Evolutionary conservation across 2,797 vertebrate genomes (phyloP), one percentile per base, ranked within the genome.

Genomic region (Sebastes diploproa): DNA sequence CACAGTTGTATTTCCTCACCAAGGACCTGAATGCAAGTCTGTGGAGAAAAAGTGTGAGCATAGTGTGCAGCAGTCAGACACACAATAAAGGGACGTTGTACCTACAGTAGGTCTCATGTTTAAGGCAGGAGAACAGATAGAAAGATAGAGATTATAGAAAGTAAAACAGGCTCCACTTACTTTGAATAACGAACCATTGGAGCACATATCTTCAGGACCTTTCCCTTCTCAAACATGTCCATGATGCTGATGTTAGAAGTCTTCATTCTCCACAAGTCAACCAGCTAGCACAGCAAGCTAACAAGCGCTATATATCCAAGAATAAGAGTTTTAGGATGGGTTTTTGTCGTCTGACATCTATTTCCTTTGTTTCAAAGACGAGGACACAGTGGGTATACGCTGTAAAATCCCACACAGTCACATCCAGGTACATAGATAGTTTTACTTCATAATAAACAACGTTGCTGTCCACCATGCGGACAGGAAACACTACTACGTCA

Each of bases 121-220:
- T 42, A 42, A 42, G 38, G 38, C 38, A 42, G 38, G 38, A 42
- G 38, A 42, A 42, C 38, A 16, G 38, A 42, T 42, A 14, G 12
- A 38, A 38, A 38, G 36, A 38, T 38, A 42, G 38, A 42, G 5
- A 42, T 18, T 2, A 18, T 0, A 54, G 1, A 52, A 50, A 46
- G 42, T 4, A 10, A 18, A 11, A 7, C 1, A 7, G 0, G 12
- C 4, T n/a, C 0, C 13, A 74, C 92, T 90, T 95, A 99, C 98
- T 99, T 99, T 71, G 98, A 99, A 91, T 99, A 99, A 61, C 98
- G 96, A 12, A 99, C 98, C 98, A 99, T 99, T 0, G 98, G 98
- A 0, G 98, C 98, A 80, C 97, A 99, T 64, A 99, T 95, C 93
- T 97, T 98, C 25, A 99, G 88, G 50, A 97, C 88, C 42, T 95